These are phyloP conservation scores for Tipula unca DNA, from an alignment of 2,888 invertebrate genomes.

Conservation along the genomic window DNA sequence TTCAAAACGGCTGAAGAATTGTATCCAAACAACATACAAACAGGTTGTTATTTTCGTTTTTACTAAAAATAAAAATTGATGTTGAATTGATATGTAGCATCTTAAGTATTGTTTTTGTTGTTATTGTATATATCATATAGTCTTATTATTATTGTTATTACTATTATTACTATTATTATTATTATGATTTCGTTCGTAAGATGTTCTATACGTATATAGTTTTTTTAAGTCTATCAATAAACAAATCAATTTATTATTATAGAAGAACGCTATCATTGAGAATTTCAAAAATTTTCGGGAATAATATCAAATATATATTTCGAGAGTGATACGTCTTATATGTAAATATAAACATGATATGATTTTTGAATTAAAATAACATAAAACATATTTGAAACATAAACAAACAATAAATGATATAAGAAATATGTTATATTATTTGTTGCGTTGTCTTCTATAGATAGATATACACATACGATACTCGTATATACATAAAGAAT, in stretches of 20 bases:
- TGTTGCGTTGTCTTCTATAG: neutral
- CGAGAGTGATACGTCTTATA: neutral
- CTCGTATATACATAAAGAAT: too few relatives aligned
- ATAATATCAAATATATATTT: neutral
- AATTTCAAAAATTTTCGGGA: neutral
- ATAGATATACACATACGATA: neutral
- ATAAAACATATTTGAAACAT: neutral
- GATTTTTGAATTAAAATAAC: slow-evolving; percentile 14
- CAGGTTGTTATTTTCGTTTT: neutral
- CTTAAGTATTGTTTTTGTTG: neutral
- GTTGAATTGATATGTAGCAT: neutral
- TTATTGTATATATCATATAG: neutral
- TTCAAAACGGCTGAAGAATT: neutral
- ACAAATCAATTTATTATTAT: slow-evolving; percentile 14
- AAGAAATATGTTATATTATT: neutral
- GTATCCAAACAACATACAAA: neutral
- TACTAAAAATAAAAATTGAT: neutral
- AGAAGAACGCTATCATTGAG: neutral
- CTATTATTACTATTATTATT: neutral
- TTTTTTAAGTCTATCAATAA: neutral
- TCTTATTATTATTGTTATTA: neutral
- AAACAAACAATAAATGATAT: neutral
- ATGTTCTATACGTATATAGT: neutral
- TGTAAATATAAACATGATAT: slow-evolving; percentile 14
- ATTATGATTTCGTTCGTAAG: neutral